Conservation (phyloP, 2,113 vertebrate species). For the Lichenostomus cassidix region DNA sequence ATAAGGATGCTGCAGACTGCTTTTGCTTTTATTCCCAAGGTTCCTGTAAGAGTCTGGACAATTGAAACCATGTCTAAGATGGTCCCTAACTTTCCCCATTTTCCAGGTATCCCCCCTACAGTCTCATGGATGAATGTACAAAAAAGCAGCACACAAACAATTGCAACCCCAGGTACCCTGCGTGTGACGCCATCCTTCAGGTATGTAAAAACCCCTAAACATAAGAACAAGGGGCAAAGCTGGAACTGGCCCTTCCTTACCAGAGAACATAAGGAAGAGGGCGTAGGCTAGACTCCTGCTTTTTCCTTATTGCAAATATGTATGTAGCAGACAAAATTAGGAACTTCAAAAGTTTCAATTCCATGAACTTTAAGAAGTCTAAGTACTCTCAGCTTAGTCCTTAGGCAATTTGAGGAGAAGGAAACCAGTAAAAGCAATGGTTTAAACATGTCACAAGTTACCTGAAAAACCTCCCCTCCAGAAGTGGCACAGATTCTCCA, state of each 20-base stretch:
- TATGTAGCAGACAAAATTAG: neutral
- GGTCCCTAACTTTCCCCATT: neutral
- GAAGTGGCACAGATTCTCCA: neutral
- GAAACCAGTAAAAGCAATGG: neutral
- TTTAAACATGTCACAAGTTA: neutral
- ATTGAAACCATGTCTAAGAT: neutral
- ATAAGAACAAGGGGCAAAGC: neutral
- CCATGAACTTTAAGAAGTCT: neutral
- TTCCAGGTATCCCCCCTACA: neutral
- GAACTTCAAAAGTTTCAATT: neutral
- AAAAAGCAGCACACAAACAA: neutral
- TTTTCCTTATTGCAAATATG: neutral
- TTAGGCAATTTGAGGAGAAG: neutral
- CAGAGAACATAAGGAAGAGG: neutral
- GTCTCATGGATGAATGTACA: neutral
- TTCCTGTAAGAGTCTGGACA: neutral
- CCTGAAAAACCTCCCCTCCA: neutral
- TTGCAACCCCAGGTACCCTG: neutral
- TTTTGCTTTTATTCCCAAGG: neutral
- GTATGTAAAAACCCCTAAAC: neutral
- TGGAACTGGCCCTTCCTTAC: neutral
- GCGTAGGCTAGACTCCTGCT: neutral
- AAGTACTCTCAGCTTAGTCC: neutral
- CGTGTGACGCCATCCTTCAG: accelerated
- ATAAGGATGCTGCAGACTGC: neutral